These are phyloP conservation scores for Porites lobata DNA, from an alignment of 92 coral and sea anemone species.

Conservation along the genomic window DNA sequence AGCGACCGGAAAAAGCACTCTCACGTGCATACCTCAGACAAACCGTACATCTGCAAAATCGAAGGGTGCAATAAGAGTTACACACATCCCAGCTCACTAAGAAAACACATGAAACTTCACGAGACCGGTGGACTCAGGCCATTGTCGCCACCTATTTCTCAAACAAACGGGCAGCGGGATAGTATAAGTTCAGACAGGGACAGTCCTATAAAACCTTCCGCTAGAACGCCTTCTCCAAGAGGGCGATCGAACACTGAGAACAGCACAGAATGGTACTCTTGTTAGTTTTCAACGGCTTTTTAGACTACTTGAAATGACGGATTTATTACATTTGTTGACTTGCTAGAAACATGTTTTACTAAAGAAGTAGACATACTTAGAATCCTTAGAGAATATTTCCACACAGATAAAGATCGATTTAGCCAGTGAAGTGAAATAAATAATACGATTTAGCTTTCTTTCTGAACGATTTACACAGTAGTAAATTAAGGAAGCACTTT, in stretches of 20 bases:
- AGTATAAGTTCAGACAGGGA: constrained; percentile 68
- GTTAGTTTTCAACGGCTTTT: constrained; percentile 15
- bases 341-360: background rate
- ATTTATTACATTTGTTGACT: background rate
- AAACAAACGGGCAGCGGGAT: constrained; percentile 85
- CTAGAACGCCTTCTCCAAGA: constrained; percentile 77
- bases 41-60: constrained; percentile 97
- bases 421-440: background rate
- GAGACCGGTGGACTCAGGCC: constrained; percentile 90
- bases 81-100: constrained; percentile 97
- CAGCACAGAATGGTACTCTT: constrained; percentile 84
- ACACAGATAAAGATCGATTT: constrained; percentile 4
- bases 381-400: background rate
- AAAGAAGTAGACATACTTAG: constrained; percentile 7
- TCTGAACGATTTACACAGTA: constrained; percentile 42
- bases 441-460: constrained; percentile 2
- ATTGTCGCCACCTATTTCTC: constrained; percentile 80
- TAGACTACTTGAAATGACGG: background rate
- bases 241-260: constrained; percentile 69
- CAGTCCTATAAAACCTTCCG: constrained; percentile 57
- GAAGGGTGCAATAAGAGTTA: constrained; percentile 99
- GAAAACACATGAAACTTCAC: constrained; percentile 99
- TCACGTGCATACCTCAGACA: constrained; percentile 99
- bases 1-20: constrained; percentile 99
- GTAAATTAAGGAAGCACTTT: constrained; percentile 44